phyloP scores from a whole-genome alignment of 2,888 invertebrate species.

The Margaritifera margaritifera region DNA sequence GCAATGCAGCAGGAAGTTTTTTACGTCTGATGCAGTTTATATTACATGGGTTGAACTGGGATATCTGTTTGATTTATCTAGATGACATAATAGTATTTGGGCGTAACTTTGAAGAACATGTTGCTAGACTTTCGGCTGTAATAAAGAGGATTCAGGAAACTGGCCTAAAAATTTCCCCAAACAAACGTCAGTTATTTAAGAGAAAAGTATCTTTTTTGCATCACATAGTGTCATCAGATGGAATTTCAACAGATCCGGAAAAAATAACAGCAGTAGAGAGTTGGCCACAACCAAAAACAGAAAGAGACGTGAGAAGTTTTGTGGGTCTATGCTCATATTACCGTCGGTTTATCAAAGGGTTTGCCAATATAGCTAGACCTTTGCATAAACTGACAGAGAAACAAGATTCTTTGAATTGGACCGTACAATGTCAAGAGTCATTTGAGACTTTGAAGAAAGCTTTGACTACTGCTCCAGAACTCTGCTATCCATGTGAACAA shows the following conservation, averaged over 20 bases:
- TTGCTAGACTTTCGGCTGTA: background rate
- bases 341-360: no score
- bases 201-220: background rate
- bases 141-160: background rate
- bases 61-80: no score
- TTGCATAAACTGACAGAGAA: no score
- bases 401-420: conserved; percentile 2
- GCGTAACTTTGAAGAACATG: background rate
- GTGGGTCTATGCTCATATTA: background rate
- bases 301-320: conserved; percentile 1
- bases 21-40: no score
- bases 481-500: conserved; percentile 4
- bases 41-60: no score
- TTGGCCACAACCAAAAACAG: background rate
- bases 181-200: conserved; percentile 1
- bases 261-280: background rate
- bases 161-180: conserved; percentile 1
- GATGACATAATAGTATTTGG: no score
- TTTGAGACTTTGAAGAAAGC: no score
- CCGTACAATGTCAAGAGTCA: background rate
- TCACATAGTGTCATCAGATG: background rate
- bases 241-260: background rate
- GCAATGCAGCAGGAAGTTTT: no score
- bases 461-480: background rate
- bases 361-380: no score